Percentiles rank a stretch among this genome's conserved stretches.
Conservation (phyloP, 2,113 vertebrate species). For the Chlamydotis undulata region DNA sequence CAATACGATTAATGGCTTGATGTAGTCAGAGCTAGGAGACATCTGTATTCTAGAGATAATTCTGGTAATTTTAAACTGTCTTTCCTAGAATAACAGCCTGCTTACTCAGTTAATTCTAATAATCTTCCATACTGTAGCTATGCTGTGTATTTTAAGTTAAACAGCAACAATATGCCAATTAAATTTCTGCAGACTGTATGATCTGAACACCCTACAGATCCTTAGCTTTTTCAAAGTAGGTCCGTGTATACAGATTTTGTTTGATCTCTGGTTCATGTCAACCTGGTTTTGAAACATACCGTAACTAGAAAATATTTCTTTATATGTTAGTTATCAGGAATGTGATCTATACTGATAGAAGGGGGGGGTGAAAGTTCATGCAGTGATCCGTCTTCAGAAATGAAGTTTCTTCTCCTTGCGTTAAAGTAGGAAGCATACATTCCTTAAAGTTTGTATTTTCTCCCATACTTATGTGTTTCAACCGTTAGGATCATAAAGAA, state of each 20-base stretch:
- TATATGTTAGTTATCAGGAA: conserved; percentile 44
- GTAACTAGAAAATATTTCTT: conserved; percentile 47
- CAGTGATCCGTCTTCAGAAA: not conserved
- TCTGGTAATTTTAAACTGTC: conserved; percentile 9
- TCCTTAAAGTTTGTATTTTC: not conserved
- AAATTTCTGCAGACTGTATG: conserved; percentile 56
- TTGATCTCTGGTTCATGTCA: conserved; percentile 67
- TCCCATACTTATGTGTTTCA: not conserved
- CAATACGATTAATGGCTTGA: not conserved
- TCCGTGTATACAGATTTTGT: conserved; percentile 65
- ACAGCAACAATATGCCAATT: conserved; percentile 62
- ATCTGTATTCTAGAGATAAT: not conserved
- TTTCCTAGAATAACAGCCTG: not conserved
- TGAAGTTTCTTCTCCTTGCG: not conserved
- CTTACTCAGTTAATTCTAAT: conserved; percentile 37
- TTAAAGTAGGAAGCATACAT: not conserved
- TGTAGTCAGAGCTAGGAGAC: not conserved
- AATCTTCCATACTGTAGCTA: conserved; percentile 1
- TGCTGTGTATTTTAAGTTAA: conserved; percentile 40
- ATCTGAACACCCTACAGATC: conserved; percentile 56
- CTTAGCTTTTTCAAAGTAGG: conserved; percentile 62
- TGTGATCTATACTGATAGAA: not conserved
- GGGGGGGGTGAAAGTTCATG: not conserved
- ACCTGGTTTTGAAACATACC: conserved; percentile 56
- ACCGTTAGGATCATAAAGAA: not conserved